These are phyloP conservation scores for Troides helena DNA, from an alignment of 2,888 invertebrate genomes.

Conservation along the genomic window DNA sequence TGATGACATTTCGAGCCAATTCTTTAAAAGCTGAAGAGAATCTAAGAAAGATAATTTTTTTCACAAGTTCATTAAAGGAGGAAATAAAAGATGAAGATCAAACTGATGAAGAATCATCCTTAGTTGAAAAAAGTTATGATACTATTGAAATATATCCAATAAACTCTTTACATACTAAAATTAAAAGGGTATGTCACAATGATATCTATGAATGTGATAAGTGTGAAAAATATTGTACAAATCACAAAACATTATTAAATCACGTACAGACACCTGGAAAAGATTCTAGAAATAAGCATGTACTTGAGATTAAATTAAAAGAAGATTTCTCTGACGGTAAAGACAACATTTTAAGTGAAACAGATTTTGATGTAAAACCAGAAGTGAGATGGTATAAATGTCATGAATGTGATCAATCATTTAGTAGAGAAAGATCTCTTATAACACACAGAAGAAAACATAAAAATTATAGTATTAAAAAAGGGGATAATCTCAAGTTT, in stretches of 20 bases:
- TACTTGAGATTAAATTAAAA: constrained; percentile 18
- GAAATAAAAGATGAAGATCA: constrained; percentile 46
- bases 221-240: constrained; percentile 71
- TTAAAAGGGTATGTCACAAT: constrained; percentile 36
- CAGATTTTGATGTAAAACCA: constrained; percentile 26
- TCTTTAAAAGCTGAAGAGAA: constrained; percentile 55
- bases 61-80: constrained; percentile 37
- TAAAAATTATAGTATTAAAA: constrained; percentile 50
- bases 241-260: constrained; percentile 67
- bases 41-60: constrained; percentile 47
- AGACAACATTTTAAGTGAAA: constrained; percentile 31
- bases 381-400: constrained; percentile 58
- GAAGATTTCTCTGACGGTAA: constrained; percentile 13
- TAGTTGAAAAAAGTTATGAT: constrained; percentile 34
- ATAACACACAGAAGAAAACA: constrained; percentile 62
- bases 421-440: constrained; percentile 73
- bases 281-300: constrained; percentile 5
- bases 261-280: constrained; percentile 68
- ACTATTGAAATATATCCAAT: constrained; percentile 31
- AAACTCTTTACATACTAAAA: constrained; percentile 36
- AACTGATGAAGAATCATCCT: constrained; percentile 38
- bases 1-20: constrained; percentile 66
- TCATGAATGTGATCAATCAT: constrained; percentile 74
- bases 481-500: constrained; percentile 45
- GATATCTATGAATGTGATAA: constrained; percentile 54